Evolutionary conservation across 2,113 vertebrate species (phyloP), one percentile per base, ranked within the genome.

Genomic region (Calidris pygmaea): DNA sequence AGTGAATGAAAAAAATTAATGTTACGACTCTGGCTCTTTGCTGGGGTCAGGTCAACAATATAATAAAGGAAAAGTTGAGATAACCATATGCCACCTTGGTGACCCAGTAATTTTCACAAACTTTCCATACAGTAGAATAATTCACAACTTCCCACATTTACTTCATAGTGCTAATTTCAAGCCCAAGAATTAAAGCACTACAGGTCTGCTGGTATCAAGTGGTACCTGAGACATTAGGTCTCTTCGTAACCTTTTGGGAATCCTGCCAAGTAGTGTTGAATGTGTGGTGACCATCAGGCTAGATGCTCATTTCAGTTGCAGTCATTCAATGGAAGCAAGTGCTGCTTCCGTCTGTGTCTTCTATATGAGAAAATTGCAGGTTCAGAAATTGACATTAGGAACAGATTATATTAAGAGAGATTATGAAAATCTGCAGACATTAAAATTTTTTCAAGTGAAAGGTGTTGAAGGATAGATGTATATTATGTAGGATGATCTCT

Each of bases 81-180:
- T 75, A 91, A 24, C 30, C 16, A 2, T 70, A 21, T 52, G 27
- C 47, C 37, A 35, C 7, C 22, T 24, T 53, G 10, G 29, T 93
- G 68, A 55, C 6, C 35, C 3, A 10, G 85, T 67, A 55, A 30
- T 66, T 88, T 55, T 50, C 60, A 26, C 1, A 9, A 43, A 29
- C 24, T 82, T 91, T 67, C 22, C 18, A 4, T 58, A 21, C 32
- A 89, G 48, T 10, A 26, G 41, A 75, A 41, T 93, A 35, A 43
- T 62, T 84, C 26, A 11, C 75, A 85, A 41, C 80, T 96, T 84
- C 30, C 34, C 55, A 43, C 27, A 47, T 74, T 91, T 93, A 65
- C 81, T 95, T 96, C 75, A 29, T 32, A 53, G 52, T 71, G 27
- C 37, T 62, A 45, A 92, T 97, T 97, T 96, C 91, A 96, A 91